Percentiles rank a stretch among this genome's conserved stretches.
These are phyloP conservation scores for Phycodurus eques DNA, from an alignment of 2,113 vertebrate genomes.

Conservation along the genomic window DNA sequence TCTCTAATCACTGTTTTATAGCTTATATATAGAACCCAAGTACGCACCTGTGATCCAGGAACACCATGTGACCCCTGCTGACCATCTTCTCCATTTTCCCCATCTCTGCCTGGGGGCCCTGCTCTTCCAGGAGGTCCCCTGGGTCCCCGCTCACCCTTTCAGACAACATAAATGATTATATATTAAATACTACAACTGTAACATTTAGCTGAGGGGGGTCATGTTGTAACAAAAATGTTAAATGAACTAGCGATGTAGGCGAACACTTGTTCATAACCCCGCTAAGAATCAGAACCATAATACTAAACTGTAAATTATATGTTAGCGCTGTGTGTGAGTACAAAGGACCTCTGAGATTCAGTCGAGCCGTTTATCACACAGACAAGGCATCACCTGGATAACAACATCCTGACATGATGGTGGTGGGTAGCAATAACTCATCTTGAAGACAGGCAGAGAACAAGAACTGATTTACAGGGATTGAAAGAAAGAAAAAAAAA, in stretches of 20 bases:
- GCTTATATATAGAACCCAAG: background rate
- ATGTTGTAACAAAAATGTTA: background rate
- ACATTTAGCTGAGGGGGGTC: background rate
- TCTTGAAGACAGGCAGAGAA: slow-evolving; percentile 24
- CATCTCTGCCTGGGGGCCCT: slow-evolving; percentile 76
- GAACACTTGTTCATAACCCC: background rate
- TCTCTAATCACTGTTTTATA: background rate
- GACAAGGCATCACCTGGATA: slow-evolving; percentile 19
- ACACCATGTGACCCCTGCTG: slow-evolving; percentile 71
- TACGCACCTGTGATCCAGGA: slow-evolving; percentile 74
- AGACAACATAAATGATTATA: slow-evolving; percentile 14
- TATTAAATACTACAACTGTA: background rate
- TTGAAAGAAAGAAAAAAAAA: background rate
- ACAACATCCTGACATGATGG: slow-evolving; percentile 19
- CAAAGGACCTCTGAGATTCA: slow-evolving; percentile 3
- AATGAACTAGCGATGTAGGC: background rate
- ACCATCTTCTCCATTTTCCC: slow-evolving; percentile 76
- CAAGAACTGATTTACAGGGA: slow-evolving; percentile 2
- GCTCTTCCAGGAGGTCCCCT: slow-evolving; percentile 71
- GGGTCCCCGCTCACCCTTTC: slow-evolving; percentile 76
- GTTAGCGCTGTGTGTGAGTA: background rate
- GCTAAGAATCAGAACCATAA: background rate
- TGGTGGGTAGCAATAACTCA: slow-evolving; percentile 20
- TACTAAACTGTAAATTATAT: slow-evolving; percentile 1
- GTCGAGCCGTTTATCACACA: slow-evolving; percentile 30